Conservation (phyloP, 2,797 vertebrate species). For the Sylvilagus floridanus region DNA sequence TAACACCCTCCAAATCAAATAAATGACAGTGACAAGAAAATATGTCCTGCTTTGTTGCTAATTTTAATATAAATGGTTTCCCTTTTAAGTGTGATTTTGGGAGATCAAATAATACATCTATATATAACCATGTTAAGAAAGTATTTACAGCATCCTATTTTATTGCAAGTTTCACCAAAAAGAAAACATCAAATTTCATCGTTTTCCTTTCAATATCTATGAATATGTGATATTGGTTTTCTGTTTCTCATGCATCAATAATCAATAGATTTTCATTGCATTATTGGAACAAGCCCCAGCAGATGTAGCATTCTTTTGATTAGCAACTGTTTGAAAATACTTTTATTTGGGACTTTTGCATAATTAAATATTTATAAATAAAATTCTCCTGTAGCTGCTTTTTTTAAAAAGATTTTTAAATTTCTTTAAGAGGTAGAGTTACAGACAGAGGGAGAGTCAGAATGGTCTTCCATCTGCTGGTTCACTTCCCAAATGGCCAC, state of each 20-base stretch:
- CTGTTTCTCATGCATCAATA: background rate
- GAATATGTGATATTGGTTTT: background rate
- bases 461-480: too few relatives aligned
- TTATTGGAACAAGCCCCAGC: background rate
- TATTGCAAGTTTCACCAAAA: background rate
- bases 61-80: background rate
- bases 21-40: background rate
- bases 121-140: background rate
- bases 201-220: background rate
- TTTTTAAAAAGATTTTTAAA: background rate
- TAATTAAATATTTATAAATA: background rate
- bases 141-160: background rate
- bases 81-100: background rate
- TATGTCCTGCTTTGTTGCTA: background rate
- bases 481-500: too few relatives aligned
- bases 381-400: background rate
- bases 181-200: background rate
- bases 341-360: conserved; percentile 1
- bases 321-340: background rate
- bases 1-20: background rate
- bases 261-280: background rate
- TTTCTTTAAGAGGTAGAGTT: too few relatives aligned
- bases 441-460: too few relatives aligned
- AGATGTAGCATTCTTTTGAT: background rate
- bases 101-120: background rate